Conservation (phyloP, 1,140 invertebrate genomes). For the Ceratina japonica region DNA sequence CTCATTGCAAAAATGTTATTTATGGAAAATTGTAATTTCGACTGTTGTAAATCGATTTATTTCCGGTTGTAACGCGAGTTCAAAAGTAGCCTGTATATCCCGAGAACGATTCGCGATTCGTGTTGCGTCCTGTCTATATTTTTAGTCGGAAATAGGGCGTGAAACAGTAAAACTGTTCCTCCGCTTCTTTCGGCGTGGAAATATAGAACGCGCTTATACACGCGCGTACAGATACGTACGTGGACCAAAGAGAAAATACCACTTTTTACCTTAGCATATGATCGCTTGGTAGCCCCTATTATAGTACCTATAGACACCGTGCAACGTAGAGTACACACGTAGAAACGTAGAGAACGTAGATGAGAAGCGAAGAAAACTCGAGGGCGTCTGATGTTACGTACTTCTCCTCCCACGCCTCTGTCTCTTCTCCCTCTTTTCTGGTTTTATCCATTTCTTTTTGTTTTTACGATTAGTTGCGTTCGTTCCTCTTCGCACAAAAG, state of each 20-base stretch:
- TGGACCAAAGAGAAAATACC: background rate
- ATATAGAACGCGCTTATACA: background rate
- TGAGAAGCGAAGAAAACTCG: constrained; percentile 42
- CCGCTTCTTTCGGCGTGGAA: constrained; percentile 7
- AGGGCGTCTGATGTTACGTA: constrained; percentile 17
- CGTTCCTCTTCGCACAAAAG: background rate
- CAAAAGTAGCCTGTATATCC: too few relatives aligned
- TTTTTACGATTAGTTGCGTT: background rate
- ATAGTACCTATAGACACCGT: background rate
- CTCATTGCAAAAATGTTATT: too few relatives aligned
- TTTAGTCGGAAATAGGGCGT: constrained; percentile 36
- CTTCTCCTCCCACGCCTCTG: background rate
- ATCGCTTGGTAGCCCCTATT: constrained; percentile 8
- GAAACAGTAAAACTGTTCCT: constrained; percentile 13
- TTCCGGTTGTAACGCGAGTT: too few relatives aligned
- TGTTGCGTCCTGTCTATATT: constrained; percentile 2
- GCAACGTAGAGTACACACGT: constrained; percentile 30
- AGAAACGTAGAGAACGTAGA: constrained; percentile 40
- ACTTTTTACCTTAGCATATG: background rate
- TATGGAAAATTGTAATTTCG: too few relatives aligned
- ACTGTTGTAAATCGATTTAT: too few relatives aligned
- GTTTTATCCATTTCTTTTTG: background rate
- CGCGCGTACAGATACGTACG: background rate
- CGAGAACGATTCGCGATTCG: background rate
- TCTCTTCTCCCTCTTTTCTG: background rate